A percentile compares a stretch with the other conserved stretches of the same genome.
Evolutionary conservation across 2,113 vertebrate species (phyloP).

Genomic region (Antechinus stuartii): DNA sequence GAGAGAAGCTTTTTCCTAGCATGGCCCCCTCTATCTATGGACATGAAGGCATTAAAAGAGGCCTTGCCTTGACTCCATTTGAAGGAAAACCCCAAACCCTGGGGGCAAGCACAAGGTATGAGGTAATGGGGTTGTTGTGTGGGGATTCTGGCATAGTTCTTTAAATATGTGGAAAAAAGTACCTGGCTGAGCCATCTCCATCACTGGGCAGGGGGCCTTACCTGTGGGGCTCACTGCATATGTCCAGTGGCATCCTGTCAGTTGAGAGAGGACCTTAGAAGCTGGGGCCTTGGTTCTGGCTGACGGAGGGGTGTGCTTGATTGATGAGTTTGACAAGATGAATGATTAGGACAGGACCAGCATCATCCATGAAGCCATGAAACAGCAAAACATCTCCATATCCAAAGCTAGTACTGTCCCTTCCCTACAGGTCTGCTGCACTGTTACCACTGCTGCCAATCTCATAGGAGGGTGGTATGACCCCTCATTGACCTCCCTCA

Average conservation of each 20-base stretch:
- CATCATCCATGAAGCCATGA: slow-evolving; percentile 99
- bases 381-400: slow-evolving; percentile 99
- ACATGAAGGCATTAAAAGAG: slow-evolving; percentile 98
- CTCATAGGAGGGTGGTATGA: slow-evolving; percentile 97
- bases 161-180: slow-evolving; percentile 96
- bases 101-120: slow-evolving; percentile 98
- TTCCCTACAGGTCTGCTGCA: slow-evolving; percentile 96
- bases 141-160: slow-evolving; percentile 98
- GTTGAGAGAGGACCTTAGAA: slow-evolving; percentile 96
- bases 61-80: slow-evolving; percentile 93
- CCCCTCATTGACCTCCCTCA: slow-evolving; percentile 96
- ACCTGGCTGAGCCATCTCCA: slow-evolving; percentile 94
- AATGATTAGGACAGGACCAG: slow-evolving; percentile 98
- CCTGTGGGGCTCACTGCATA: slow-evolving; percentile 97
- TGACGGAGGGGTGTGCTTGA: slow-evolving; percentile 97
- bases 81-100: slow-evolving; percentile 98
- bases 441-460: slow-evolving; percentile 94
- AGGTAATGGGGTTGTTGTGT: slow-evolving; percentile 94
- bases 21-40: slow-evolving; percentile 97
- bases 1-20: slow-evolving; percentile 97
- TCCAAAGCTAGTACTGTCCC: slow-evolving; percentile 98
- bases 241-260: slow-evolving; percentile 96
- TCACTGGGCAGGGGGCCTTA: slow-evolving; percentile 96
- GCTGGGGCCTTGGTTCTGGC: slow-evolving; percentile 97
- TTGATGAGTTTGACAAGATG: slow-evolving; percentile 99